Conservation (phyloP, 2,888 invertebrate species). For the Polyommatus iphigenia region DNA sequence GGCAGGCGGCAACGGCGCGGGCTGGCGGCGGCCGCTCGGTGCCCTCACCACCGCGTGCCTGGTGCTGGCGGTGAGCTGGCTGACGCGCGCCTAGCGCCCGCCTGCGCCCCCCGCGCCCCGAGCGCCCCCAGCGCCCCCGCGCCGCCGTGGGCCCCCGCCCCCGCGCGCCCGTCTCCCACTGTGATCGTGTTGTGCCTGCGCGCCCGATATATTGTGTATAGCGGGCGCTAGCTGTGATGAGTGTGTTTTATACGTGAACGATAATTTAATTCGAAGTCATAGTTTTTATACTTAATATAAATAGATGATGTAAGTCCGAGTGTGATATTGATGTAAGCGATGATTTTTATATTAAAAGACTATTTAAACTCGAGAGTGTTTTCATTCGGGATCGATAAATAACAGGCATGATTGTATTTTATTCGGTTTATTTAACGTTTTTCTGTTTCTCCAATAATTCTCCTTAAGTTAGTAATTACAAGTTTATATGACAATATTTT, state of each 20-base stretch:
- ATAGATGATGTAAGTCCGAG: slow-evolving; percentile 80
- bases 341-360: slow-evolving; percentile 71
- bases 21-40: slow-evolving; percentile 38
- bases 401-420: slow-evolving; percentile 70
- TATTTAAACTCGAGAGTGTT: slow-evolving; percentile 58
- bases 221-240: slow-evolving; percentile 71
- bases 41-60: slow-evolving; percentile 40
- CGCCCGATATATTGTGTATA: slow-evolving; percentile 72
- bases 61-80: slow-evolving; percentile 44
- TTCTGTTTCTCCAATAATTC: slow-evolving; percentile 79
- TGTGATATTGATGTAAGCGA: slow-evolving; percentile 79
- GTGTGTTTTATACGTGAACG: slow-evolving; percentile 72
- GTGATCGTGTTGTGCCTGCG: slow-evolving; percentile 67
- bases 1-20: slow-evolving; percentile 48
- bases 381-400: slow-evolving; percentile 48
- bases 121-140: slow-evolving; percentile 55
- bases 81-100: slow-evolving; percentile 44
- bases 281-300: slow-evolving; percentile 80
- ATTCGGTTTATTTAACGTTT: slow-evolving; percentile 80
- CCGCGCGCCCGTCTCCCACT: slow-evolving; percentile 62
- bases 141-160: slow-evolving; percentile 41
- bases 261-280: slow-evolving; percentile 79
- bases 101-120: slow-evolving; percentile 42
- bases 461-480: slow-evolving; percentile 79
- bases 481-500: slow-evolving; percentile 79